Base-by-base conservation (phyloP, 23 tunicate species). In the Clavelina lepadiformis region DNA sequence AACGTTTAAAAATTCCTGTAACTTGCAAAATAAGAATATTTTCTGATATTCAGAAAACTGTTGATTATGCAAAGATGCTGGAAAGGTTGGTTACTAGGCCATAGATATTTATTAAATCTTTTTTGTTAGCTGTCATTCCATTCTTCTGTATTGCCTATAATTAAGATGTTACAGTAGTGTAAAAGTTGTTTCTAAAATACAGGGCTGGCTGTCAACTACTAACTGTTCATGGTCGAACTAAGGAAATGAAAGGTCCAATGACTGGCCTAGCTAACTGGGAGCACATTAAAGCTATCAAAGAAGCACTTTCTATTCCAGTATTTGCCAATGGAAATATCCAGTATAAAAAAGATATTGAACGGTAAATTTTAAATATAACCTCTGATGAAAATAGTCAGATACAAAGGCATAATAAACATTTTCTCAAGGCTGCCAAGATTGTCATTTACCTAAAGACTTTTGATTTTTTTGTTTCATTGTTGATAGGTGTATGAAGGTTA, bases 301-400 rank as follows among this genome's bases (percentile, higher is more conserved):
- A 85, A 15, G 88, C 86, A 38, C 51, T 93, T 22, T 68, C 61
- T 34, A 78, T 93, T 49, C 98, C 98, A 18, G 98, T 93, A 33
- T 78, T 79, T 57, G 88, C 98, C 0, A 93, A 93, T 61, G 98
- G 98, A 32, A 93, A 93, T 51, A 93, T 93, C 0, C 98, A 93
- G 52, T 93, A 85, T 68, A 64, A 59, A 45, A 65, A 67, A 30
- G 93, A 93, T 56, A 69, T 74, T 8, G 74, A 59, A 21, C 69
- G 79, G 77, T 83, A 29, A 33, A 21, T n/a, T 41, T 41, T 41
- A 15, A 8, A 8, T 41, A 41, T n/a, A n/a, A n/a, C n/a, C n/a
- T n/a, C n/a, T n/a, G n/a, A n/a, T n/a, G n/a, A n/a, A n/a, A n/a
- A n/a, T n/a, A n/a, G n/a, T n/a, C n/a, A n/a, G n/a, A n/a, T n/a